Conservation (phyloP, 37 sponge, comb jelly and placozoan genomes). For the Cliona cf. orientalis region DNA sequence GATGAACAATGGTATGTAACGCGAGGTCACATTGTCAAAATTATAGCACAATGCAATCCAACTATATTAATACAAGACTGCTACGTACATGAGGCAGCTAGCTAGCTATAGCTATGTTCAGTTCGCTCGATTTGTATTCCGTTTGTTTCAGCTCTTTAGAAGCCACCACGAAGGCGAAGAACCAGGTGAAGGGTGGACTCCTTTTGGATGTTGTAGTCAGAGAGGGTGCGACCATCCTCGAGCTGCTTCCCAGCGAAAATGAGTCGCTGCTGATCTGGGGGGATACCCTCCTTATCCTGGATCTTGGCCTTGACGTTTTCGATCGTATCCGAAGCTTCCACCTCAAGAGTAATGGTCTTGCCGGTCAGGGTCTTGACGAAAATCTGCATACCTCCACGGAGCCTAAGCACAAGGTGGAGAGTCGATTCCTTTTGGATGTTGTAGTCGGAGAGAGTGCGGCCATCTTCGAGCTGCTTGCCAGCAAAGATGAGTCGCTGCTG, state of each 20-base stretch:
- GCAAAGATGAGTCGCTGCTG: conserved; percentile 93
- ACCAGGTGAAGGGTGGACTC: conserved; percentile 96
- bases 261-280: conserved; percentile 96
- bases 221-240: conserved; percentile 92
- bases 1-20: no score
- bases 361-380: conserved; percentile 95
- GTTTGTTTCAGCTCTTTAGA: no score
- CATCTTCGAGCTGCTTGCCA: conserved; percentile 76
- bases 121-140: neutral
- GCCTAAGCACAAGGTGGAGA: conserved; percentile 80
- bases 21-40: no score
- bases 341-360: conserved; percentile 96
- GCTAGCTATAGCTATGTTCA: neutral
- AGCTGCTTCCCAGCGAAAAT: conserved; percentile 95
- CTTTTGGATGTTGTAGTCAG: conserved; percentile 97
- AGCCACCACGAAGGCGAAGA: conserved; percentile 83
- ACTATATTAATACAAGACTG: neutral
- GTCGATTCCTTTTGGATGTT: conserved; percentile 91
- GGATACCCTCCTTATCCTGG: conserved; percentile 97
- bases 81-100: neutral
- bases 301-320: conserved; percentile 94
- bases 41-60: neutral
- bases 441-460: conserved; percentile 71
- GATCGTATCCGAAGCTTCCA: conserved; percentile 92
- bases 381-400: conserved; percentile 88